Evolutionary conservation across 2,888 invertebrate genomes (phyloP).

Genomic region (Morpho helenor): DNA sequence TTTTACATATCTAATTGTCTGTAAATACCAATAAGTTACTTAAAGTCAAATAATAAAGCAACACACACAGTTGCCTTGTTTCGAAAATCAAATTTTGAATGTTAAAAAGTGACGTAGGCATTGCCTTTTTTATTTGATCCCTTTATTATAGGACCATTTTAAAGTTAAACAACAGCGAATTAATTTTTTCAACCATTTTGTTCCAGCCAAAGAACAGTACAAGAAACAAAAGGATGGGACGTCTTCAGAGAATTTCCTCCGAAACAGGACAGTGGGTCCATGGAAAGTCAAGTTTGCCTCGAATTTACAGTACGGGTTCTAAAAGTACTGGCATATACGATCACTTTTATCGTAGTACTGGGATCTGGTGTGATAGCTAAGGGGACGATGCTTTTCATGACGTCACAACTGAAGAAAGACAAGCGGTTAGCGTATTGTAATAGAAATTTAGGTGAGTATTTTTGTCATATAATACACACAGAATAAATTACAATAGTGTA

Average conservation of each 20-base stretch:
- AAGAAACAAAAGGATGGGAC: conserved; percentile 97
- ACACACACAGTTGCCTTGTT: not conserved
- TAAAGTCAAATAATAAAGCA: not conserved
- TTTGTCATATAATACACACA: too few relatives aligned
- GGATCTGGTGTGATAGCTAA: conserved; percentile 92
- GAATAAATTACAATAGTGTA: too few relatives aligned
- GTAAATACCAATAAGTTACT: too few relatives aligned
- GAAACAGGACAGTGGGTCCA: conserved; percentile 92
- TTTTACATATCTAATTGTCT: too few relatives aligned
- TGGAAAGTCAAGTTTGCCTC: conserved; percentile 89
- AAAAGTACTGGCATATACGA: conserved; percentile 90
- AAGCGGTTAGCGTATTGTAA: conserved; percentile 90
- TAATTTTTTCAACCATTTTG: conserved; percentile 18
- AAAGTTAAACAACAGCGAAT: too few relatives aligned
- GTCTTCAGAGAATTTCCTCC: conserved; percentile 95
- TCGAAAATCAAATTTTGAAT: too few relatives aligned
- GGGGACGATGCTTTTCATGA: conserved; percentile 94
- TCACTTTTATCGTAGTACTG: conserved; percentile 92
- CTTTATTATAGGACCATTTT: too few relatives aligned
- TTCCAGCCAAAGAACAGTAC: conserved; percentile 88
- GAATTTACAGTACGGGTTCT: conserved; percentile 87
- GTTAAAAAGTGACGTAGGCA: too few relatives aligned
- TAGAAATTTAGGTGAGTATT: conserved; percentile 85
- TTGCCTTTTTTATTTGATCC: too few relatives aligned
- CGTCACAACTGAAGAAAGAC: conserved; percentile 90